These are phyloP conservation scores for Drosophila kanekoi DNA, from an alignment of 2,888 invertebrate genomes.

Conservation along the genomic window DNA sequence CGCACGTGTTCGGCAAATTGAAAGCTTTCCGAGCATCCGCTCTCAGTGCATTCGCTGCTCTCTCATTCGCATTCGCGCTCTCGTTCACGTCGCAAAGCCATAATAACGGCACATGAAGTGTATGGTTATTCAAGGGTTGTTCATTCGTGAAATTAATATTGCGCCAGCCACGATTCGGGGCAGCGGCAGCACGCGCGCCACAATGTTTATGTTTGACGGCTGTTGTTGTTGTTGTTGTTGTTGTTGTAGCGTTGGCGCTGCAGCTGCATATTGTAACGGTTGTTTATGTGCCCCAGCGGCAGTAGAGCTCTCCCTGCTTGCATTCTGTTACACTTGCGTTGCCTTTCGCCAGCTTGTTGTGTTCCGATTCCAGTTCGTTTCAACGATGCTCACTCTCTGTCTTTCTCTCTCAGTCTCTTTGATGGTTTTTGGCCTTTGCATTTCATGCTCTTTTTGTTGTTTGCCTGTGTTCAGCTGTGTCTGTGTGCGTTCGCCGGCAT, in stretches of 20 bases:
- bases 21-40: constrained; percentile 34
- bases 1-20: constrained; percentile 30
- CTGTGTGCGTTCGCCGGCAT: constrained; percentile 65
- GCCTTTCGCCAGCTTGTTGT: constrained; percentile 47
- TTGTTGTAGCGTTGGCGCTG: constrained; percentile 37
- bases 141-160: constrained; percentile 81
- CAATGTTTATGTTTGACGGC: constrained; percentile 67
- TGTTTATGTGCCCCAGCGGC: constrained; percentile 57
- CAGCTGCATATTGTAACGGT: constrained; percentile 71
- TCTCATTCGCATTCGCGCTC: constrained; percentile 18
- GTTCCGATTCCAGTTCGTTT: constrained; percentile 65
- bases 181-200: constrained; percentile 67
- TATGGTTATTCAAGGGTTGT: constrained; percentile 81
- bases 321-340: constrained; percentile 50
- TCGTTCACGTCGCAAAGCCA: constrained; percentile 64
- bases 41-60: constrained; percentile 13
- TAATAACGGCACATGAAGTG: constrained; percentile 77
- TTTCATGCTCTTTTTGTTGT: constrained; percentile 29
- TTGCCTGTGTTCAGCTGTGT: constrained; percentile 18
- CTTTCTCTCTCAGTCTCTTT: constrained; percentile 18
- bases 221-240: constrained; percentile 38
- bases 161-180: constrained; percentile 59
- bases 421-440: constrained; percentile 2
- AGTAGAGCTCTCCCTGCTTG: constrained; percentile 31
- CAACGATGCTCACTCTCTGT: constrained; percentile 8